Base-by-base conservation (phyloP, 1,140 invertebrate genomes). In the Geopemphigus sp. region DNA sequence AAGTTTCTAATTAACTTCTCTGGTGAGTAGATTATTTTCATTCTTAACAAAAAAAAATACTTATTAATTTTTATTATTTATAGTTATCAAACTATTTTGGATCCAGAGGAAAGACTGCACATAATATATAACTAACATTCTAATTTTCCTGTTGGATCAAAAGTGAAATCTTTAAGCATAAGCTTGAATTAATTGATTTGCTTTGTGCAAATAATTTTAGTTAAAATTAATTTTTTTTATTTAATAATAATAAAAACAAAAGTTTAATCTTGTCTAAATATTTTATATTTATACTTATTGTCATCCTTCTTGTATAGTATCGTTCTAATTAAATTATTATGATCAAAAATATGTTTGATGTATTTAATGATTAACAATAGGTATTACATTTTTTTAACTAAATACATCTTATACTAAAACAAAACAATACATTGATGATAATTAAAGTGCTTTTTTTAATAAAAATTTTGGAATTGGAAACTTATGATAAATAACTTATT, bases 41-140 rank as follows among this genome's bases (percentile, higher is more conserved):
- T 39, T 8, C 8, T 39, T 4, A 39, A 4, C 8, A 8, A 8
- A 39, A 39, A 39, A 39, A 39, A 39, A 39, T 39, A 4, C 32
- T 39, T 39, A 4, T 39, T 39, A n/a, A n/a, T 39, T 39, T 3
- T 39, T 39, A 50, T 76, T 45, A 24, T 72, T 54, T n/a, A 76
- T 22, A 15, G 1, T 50, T 45, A 63, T 50, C 50, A 0, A 5
- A 76, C 57, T 8, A 45, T 78, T 76, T 61, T 22, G 50, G 74
- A 59, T 78, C 39, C 74, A 78, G 39, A 47, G 15, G 74, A 76
- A 76, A 76, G 73, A 78, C 74, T 78, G 74, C 57, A 63, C 32
- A 76, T 24, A 59, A 63, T 47, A 61, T 63, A 47, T n/a, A 63
- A 78, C 74, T 78, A 78, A 78, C 74, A 63, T 63, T 24, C 57